phyloP scores from a whole-genome alignment of 1,140 invertebrate species.

The Gryllus bimaculatus region DNA sequence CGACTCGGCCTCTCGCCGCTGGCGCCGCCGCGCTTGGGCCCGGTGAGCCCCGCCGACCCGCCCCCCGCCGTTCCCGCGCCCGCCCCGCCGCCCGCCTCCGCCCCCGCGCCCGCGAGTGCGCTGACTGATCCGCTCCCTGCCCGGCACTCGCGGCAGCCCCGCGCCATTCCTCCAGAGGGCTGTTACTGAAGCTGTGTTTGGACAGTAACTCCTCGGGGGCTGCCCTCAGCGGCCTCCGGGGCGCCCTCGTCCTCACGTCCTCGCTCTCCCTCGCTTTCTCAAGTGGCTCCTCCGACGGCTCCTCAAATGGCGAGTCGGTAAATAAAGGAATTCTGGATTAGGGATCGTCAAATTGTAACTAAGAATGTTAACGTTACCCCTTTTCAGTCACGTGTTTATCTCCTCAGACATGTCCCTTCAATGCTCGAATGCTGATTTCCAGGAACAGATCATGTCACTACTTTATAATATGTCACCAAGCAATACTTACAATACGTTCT shows the following conservation, averaged over 20 bases:
- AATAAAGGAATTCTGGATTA: no score
- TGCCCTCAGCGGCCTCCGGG: no score
- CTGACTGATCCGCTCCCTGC: not conserved
- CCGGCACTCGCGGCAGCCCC: not conserved
- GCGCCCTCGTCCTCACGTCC: no score
- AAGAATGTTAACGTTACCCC: no score
- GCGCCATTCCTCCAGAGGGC: not conserved
- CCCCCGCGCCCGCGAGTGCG: no score
- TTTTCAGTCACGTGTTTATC: no score
- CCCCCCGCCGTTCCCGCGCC: not conserved
- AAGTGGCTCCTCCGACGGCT: not conserved
- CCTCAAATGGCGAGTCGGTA: not conserved
- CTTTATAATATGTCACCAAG: no score
- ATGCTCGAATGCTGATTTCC: no score
- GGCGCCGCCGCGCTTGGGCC: constrained; percentile 19
- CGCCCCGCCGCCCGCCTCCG: not conserved
- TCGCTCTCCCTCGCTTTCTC: not conserved
- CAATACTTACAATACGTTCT: no score
- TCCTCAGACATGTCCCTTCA: no score
- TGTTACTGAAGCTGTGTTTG: not conserved
- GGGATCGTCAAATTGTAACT: no score
- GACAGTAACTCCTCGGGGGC: not conserved
- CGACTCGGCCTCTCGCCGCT: constrained; percentile 38
- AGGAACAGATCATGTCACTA: no score
- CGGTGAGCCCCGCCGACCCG: constrained; percentile 13